A percentile compares a stretch with the other conserved stretches of the same genome.
phyloP scores from a whole-genome alignment of 1,140 invertebrate species.

The Panagrolaimus sp. region DNA sequence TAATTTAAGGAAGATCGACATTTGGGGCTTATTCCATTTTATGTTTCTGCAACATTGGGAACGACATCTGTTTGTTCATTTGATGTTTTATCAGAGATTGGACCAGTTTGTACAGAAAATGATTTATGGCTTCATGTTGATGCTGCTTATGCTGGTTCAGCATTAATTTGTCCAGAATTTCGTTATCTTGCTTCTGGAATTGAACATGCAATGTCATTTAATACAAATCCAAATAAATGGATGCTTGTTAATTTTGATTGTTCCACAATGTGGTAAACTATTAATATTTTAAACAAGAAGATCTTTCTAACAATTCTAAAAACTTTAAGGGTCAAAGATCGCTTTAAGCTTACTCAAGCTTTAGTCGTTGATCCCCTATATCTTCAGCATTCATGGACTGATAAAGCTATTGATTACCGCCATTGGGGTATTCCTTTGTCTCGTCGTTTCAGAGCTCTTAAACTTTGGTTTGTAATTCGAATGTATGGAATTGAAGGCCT shows the following conservation, averaged over 20 bases:
- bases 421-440: slow-evolving; percentile 96
- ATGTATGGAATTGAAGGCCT: slow-evolving; percentile 86
- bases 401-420: slow-evolving; percentile 88
- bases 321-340: slow-evolving; percentile 71
- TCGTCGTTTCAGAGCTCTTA: slow-evolving; percentile 82
- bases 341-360: slow-evolving; percentile 80
- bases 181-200: slow-evolving; percentile 73
- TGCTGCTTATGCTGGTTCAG: slow-evolving; percentile 78
- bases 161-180: slow-evolving; percentile 88
- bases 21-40: slow-evolving; percentile 89
- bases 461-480: slow-evolving; percentile 93
- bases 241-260: slow-evolving; percentile 93
- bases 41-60: slow-evolving; percentile 73
- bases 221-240: slow-evolving; percentile 97
- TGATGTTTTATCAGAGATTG: slow-evolving; percentile 82
- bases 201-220: slow-evolving; percentile 89
- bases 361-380: slow-evolving; percentile 95
- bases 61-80: slow-evolving; percentile 90
- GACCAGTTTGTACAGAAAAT: slow-evolving; percentile 71
- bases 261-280: slow-evolving; percentile 84
- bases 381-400: slow-evolving; percentile 90
- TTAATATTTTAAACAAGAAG: not conserved
- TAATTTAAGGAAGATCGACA: slow-evolving; percentile 77
- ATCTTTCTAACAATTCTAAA: not conserved
- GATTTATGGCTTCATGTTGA: slow-evolving; percentile 66